Conservation (phyloP, 2,797 vertebrate species). For the Poeciliopsis paucimaculata region DNA sequence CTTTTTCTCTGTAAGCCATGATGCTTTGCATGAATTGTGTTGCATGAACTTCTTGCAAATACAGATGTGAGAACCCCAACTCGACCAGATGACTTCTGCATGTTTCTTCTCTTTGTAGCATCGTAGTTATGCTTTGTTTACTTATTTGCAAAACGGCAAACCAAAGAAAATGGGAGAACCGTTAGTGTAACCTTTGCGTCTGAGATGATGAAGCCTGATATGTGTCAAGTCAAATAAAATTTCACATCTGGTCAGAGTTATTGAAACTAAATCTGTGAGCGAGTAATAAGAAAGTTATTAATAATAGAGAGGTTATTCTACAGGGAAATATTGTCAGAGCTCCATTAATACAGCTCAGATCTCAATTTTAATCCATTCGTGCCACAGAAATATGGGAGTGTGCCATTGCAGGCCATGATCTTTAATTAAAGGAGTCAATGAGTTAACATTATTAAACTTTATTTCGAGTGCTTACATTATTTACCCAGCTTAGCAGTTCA, state of each 20-base stretch:
- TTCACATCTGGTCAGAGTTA: constrained; percentile 3
- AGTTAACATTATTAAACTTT: neutral
- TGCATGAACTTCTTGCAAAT: neutral
- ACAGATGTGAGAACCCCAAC: neutral
- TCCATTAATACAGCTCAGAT: constrained; percentile 9
- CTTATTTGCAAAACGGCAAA: neutral
- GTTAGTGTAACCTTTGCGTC: neutral
- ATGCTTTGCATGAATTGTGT: neutral
- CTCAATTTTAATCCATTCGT: neutral
- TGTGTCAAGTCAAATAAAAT: neutral
- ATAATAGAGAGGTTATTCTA: constrained; percentile 7
- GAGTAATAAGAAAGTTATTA: constrained; percentile 10
- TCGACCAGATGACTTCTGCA: neutral
- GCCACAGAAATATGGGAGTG: neutral
- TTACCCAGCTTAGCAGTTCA: neutral
- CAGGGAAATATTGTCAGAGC: constrained; percentile 15
- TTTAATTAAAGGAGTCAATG: constrained; percentile 1
- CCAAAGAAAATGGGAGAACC: neutral
- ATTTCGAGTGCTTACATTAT: neutral
- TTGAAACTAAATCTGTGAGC: neutral
- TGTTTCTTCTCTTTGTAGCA: neutral
- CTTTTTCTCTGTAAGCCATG: neutral
- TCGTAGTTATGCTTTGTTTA: neutral
- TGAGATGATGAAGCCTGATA: neutral
- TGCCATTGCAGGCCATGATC: neutral